These are phyloP conservation scores for Ochlodes sylvanus DNA, from an alignment of 2,888 invertebrate species.

Conservation along the genomic window DNA sequence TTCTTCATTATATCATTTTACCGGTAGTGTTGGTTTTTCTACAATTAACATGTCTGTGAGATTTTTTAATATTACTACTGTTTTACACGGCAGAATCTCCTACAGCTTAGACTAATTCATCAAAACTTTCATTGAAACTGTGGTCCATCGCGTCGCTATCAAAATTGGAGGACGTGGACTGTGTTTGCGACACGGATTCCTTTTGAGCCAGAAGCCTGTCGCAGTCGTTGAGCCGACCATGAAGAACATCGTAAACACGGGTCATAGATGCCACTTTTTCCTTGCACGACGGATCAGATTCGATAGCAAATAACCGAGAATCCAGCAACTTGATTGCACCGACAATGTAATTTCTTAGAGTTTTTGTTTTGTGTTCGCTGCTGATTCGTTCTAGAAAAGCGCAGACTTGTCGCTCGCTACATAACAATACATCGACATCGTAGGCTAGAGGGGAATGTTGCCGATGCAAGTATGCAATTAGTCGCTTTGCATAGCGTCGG, in stretches of 20 bases:
- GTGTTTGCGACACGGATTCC: conserved; percentile 57
- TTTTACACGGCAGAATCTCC: neutral
- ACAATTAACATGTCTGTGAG: no score
- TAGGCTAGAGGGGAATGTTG: conserved; percentile 81
- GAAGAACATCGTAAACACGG: conserved; percentile 76
- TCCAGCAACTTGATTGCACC: conserved; percentile 80
- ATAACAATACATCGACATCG: conserved; percentile 78
- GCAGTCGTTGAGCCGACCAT: conserved; percentile 75
- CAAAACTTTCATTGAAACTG: conserved; percentile 70
- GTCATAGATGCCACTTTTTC: conserved; percentile 82
- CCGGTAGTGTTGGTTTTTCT: no score
- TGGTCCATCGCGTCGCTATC: conserved; percentile 72
- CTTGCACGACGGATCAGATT: conserved; percentile 79
- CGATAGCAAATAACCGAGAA: conserved; percentile 79
- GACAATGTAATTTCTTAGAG: conserved; percentile 78
- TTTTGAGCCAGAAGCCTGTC: conserved; percentile 74
- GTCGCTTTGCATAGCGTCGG: conserved; percentile 76
- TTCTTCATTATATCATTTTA: no score
- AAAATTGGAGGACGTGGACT: conserved; percentile 54
- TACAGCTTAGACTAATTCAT: conserved; percentile 62
- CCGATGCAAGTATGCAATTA: conserved; percentile 77
- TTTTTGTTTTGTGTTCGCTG: conserved; percentile 79
- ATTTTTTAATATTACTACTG: neutral
- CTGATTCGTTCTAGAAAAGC: conserved; percentile 78
- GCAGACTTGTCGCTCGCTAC: conserved; percentile 78